Evolutionary conservation across 2,888 invertebrate genomes (phyloP).

Genomic region (Scaptomyza caliginosa): DNA sequence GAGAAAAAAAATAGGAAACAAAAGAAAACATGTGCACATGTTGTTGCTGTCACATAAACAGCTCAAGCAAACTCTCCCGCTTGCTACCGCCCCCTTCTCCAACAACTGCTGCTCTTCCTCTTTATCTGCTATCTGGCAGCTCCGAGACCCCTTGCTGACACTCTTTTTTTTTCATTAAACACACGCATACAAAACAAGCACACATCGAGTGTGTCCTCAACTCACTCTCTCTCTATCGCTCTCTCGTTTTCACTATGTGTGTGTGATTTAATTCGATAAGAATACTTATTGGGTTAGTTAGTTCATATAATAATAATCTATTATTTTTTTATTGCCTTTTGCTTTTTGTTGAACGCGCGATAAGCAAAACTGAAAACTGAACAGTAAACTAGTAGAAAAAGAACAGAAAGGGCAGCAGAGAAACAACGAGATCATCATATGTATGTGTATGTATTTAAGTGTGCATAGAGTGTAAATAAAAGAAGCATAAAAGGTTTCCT

Average conservation of each 20-base stretch:
- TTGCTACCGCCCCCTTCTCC: background rate
- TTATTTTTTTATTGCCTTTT: constrained; percentile 16
- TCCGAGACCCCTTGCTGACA: constrained; percentile 63
- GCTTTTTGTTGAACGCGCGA: constrained; percentile 48
- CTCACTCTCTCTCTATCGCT: background rate
- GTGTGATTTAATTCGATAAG: constrained; percentile 74
- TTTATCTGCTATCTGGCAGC: constrained; percentile 48
- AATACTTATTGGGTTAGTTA: constrained; percentile 78
- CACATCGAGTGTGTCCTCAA: constrained; percentile 11
- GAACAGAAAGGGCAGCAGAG: constrained; percentile 19
- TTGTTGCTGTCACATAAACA: constrained; percentile 4
- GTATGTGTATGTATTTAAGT: background rate
- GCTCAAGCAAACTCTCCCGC: background rate
- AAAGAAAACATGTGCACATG: constrained; percentile 39
- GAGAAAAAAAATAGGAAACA: background rate
- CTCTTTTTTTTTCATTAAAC: constrained; percentile 55
- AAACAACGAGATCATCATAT: constrained; percentile 28
- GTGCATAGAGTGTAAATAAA: background rate
- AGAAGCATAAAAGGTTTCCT: background rate
- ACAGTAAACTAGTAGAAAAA: constrained; percentile 23
- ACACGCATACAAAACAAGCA: constrained; percentile 13
- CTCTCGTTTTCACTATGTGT: background rate
- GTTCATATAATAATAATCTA: constrained; percentile 69
- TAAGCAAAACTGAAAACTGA: constrained; percentile 56
- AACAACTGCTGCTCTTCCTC: constrained; percentile 1